Conservation (phyloP, 2,797 vertebrate species). For the Ceryle rudis region DNA sequence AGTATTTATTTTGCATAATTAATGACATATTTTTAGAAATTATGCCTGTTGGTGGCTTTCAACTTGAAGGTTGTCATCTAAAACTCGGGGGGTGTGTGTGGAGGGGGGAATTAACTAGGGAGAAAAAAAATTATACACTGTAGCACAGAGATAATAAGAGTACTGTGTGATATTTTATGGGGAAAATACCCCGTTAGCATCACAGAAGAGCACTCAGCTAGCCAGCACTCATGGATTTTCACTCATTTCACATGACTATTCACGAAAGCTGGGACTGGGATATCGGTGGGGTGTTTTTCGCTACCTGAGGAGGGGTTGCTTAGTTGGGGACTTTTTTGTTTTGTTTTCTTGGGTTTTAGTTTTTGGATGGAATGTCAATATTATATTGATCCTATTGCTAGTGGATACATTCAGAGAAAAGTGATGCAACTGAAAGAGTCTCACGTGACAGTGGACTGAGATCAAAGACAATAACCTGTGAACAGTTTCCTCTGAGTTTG, state of each 20-base stretch:
- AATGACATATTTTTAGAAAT: neutral
- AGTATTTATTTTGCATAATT: constrained; percentile 29
- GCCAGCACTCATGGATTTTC: neutral
- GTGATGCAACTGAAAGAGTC: neutral
- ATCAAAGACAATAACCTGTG: neutral
- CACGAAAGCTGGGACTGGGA: neutral
- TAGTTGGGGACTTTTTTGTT: neutral
- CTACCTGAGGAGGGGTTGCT: rapidly evolving
- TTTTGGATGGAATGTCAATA: neutral
- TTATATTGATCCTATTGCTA: neutral
- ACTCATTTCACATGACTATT: neutral
- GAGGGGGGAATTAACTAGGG: neutral
- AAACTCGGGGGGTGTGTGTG: neutral
- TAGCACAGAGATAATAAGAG: neutral
- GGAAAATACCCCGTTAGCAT: neutral
- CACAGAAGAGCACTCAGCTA: neutral
- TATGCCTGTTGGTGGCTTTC: neutral
- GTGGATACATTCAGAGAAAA: neutral
- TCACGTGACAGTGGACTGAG: neutral
- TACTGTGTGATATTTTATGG: neutral
- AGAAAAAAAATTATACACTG: neutral
- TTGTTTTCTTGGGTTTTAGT: neutral
- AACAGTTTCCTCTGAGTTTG: neutral
- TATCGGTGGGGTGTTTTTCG: neutral
- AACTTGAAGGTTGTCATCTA: neutral